Conservation (phyloP, 2,113 vertebrate species). For the Procapra przewalskii region DNA sequence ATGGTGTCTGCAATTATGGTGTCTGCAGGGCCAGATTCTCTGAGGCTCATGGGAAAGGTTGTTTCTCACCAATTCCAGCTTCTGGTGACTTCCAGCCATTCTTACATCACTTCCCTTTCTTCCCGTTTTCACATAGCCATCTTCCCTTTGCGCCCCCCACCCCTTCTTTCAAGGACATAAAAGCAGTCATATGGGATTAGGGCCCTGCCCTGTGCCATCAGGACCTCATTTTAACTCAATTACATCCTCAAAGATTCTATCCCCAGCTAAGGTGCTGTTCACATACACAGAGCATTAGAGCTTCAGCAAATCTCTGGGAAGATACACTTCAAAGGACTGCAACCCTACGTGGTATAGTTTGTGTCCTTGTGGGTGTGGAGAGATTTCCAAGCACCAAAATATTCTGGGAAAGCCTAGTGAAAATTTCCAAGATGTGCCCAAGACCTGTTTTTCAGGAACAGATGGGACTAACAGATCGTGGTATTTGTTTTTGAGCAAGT, state of each 20-base stretch:
- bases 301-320: neutral
- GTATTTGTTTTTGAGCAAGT: neutral
- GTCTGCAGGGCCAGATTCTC: neutral
- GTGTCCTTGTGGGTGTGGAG: no score
- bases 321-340: neutral
- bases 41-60: neutral
- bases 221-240: neutral
- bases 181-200: neutral
- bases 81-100: neutral
- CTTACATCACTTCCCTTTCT: rapidly evolving
- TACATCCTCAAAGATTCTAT: neutral
- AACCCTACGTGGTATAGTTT: neutral
- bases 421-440: neutral
- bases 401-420: neutral
- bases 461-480: neutral
- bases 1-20: neutral
- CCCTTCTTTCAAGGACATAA: neutral
- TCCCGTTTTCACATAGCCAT: neutral
- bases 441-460: neutral
- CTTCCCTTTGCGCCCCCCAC: neutral
- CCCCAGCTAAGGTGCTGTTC: neutral
- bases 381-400: neutral
- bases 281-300: neutral
- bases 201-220: neutral
- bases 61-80: neutral